A percentile compares a stretch with the other conserved stretches of the same genome.
Conservation (phyloP, 1,140 invertebrate genomes). For the Lepidurus apus region DNA sequence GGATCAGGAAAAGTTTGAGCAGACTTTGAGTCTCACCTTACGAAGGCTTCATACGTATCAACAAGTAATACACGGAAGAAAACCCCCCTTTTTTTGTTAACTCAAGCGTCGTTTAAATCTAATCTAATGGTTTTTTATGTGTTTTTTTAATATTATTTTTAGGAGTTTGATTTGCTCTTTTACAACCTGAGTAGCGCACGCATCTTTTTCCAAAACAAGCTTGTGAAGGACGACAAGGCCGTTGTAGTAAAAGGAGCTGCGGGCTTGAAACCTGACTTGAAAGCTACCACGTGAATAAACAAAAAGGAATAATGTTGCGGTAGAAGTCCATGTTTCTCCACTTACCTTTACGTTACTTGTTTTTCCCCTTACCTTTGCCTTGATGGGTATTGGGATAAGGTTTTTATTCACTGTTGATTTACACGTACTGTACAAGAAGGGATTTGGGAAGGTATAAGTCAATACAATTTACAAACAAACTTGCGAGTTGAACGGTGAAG, state of each 20-base stretch:
- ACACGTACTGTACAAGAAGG: background rate
- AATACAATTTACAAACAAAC: no score
- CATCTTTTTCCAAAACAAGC: constrained; percentile 72
- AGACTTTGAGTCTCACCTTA: constrained; percentile 86
- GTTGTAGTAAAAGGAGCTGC: constrained; percentile 16
- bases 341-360: background rate
- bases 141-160: no score
- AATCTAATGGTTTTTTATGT: constrained; percentile 37
- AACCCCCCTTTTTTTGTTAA: constrained; percentile 20
- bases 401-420: background rate
- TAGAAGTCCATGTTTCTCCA: background rate
- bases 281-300: background rate
- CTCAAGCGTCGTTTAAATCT: background rate
- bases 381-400: background rate
- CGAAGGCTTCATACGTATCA: constrained; percentile 74
- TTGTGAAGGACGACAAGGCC: constrained; percentile 29
- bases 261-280: background rate
- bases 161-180: constrained; percentile 85
- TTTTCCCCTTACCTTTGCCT: background rate
- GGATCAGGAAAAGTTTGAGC: constrained; percentile 77
- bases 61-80: constrained; percentile 47
- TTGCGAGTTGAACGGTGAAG: no score
- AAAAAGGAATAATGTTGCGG: background rate
- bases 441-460: no score
- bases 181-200: constrained; percentile 88